Percentiles rank a stretch among this genome's conserved stretches.
These are phyloP conservation scores for Oppia nitens DNA, from an alignment of 1,140 invertebrate species.

Conservation along the genomic window DNA sequence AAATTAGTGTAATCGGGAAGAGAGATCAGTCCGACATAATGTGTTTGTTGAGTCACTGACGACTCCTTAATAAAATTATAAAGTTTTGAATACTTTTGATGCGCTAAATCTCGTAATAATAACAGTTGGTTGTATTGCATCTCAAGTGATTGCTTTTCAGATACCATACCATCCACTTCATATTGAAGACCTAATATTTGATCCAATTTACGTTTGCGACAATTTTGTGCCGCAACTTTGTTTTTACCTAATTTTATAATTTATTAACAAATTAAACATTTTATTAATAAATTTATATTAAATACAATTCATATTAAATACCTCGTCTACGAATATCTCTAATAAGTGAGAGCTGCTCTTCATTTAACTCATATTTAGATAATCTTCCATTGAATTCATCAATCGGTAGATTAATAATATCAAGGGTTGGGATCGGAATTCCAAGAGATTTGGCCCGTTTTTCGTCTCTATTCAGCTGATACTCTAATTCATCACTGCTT, in stretches of 20 bases:
- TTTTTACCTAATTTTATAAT: constrained; percentile 16
- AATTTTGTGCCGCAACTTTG: constrained; percentile 80
- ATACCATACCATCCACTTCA: constrained; percentile 68
- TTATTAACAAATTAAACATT: no score
- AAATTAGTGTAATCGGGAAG: constrained; percentile 3
- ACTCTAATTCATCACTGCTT: not conserved
- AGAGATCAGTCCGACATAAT: not conserved
- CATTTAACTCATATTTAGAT: constrained; percentile 82
- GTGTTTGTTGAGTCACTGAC: constrained; percentile 7
- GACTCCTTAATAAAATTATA: constrained; percentile 33
- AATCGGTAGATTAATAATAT: constrained; percentile 91
- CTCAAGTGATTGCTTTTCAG: constrained; percentile 57
- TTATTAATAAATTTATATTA: no score
- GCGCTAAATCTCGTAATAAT: constrained; percentile 54
- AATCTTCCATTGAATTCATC: constrained; percentile 95
- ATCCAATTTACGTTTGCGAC: constrained; percentile 86
- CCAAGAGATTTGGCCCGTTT: constrained; percentile 59
- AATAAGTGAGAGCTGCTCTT: constrained; percentile 77
- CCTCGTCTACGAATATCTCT: constrained; percentile 72
- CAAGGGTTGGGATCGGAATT: constrained; percentile 64
- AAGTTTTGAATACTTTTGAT: constrained; percentile 62
- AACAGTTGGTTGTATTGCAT: constrained; percentile 54
- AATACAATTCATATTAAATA: no score
- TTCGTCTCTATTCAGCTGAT: constrained; percentile 43
- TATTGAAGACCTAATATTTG: constrained; percentile 79